Percentiles rank a stretch among this genome's conserved stretches.
These are phyloP conservation scores for Budorcas taxicolor DNA, from an alignment of 2,113 vertebrate species.

Conservation along the genomic window DNA sequence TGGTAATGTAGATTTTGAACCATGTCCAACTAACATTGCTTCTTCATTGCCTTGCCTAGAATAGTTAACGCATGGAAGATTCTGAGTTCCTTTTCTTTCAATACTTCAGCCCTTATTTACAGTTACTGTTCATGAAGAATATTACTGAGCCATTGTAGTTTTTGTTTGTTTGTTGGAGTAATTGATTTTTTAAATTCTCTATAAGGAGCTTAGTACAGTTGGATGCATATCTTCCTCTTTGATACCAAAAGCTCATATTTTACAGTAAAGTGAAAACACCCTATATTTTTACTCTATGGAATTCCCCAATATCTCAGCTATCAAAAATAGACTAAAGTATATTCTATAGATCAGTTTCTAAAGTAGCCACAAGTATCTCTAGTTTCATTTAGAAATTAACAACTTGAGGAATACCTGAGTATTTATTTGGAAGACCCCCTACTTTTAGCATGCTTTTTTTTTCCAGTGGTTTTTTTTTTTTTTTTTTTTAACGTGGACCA, in stretches of 20 bases:
- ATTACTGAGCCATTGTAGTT: neutral
- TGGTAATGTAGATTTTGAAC: neutral
- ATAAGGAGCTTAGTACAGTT: neutral
- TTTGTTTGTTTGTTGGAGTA: neutral
- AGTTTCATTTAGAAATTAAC: slow-evolving; percentile 43
- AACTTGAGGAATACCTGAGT: neutral
- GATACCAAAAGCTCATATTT: slow-evolving; percentile 3
- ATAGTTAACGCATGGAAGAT: neutral
- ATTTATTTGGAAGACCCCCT: neutral
- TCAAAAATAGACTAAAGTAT: slow-evolving; percentile 38
- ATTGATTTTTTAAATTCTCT: neutral
- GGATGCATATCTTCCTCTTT: neutral
- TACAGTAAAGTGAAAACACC: neutral
- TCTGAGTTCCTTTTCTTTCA: neutral
- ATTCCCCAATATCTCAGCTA: slow-evolving; percentile 44
- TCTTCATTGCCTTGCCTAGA: neutral
- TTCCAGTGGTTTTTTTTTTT: neutral
- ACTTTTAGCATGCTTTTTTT: neutral
- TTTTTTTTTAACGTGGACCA: neutral
- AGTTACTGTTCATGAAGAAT: neutral
- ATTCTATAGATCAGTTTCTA: slow-evolving; percentile 31
- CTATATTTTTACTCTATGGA: slow-evolving; percentile 30
- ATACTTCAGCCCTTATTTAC: neutral
- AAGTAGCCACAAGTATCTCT: slow-evolving; percentile 14
- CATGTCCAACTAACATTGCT: neutral